These are phyloP conservation scores for Acleris literana DNA, from an alignment of 2,888 invertebrate species.

Conservation along the genomic window DNA sequence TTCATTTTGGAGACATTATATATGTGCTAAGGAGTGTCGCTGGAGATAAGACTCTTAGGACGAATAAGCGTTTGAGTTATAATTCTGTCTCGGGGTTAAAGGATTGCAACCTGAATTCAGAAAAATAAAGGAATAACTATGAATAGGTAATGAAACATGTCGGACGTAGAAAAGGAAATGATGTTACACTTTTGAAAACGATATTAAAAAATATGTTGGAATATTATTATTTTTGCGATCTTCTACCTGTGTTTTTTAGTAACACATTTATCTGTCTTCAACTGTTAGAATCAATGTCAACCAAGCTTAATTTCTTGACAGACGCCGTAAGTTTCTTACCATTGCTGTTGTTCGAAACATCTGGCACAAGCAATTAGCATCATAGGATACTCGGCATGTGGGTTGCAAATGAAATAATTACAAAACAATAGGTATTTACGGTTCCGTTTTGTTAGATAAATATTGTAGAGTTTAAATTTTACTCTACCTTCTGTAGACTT, in stretches of 20 bases:
- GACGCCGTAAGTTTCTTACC: constrained; percentile 1
- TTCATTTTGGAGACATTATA: constrained; percentile 31
- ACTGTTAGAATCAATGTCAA: too few species aligned
- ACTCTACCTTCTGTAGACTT: too few species aligned
- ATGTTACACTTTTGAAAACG: too few species aligned
- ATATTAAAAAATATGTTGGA: too few species aligned
- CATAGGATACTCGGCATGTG: background rate
- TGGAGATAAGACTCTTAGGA: constrained; percentile 20
- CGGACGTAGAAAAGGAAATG: too few species aligned
- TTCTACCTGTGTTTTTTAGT: too few species aligned
- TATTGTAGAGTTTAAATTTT: background rate
- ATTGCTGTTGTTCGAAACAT: background rate
- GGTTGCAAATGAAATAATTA: constrained; percentile 14
- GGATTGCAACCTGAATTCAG: background rate
- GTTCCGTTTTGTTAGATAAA: constrained; percentile 1
- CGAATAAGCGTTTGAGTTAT: constrained; percentile 8
- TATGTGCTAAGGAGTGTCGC: constrained; percentile 18
- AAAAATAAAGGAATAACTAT: background rate
- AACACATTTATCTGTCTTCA: too few species aligned
- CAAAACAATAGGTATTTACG: constrained; percentile 9
- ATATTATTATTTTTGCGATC: too few species aligned
- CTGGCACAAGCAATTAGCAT: constrained; percentile 8
- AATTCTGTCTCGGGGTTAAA: background rate
- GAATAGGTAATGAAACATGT: too few species aligned
- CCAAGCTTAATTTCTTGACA: background rate